A percentile compares a stretch with the other conserved stretches of the same genome.
Evolutionary conservation across 1,140 invertebrate genomes (phyloP).

Genomic region (Venustaconcha ellipsiformis): DNA sequence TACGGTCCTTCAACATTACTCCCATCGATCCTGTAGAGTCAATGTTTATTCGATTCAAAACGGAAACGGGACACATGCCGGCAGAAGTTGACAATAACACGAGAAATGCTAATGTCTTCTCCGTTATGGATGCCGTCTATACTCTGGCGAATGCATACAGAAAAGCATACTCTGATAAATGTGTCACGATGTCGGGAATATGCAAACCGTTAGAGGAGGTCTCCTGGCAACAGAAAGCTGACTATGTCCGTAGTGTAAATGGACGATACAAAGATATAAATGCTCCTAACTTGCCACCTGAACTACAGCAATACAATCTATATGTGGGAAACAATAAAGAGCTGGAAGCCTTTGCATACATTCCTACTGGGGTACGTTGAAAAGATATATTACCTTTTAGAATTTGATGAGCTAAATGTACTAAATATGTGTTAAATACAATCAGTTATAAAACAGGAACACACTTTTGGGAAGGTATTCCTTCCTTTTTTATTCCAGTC

Average conservation of each 20-base stretch:
- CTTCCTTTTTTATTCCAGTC: no score
- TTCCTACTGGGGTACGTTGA: no score
- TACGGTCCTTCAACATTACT: no score
- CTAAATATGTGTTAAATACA: background rate
- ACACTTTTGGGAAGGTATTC: no score
- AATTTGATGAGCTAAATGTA: slow-evolving; percentile 31
- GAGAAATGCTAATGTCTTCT: slow-evolving; percentile 5
- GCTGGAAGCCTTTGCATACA: background rate
- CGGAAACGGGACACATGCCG: no score
- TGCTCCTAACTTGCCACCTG: slow-evolving; percentile 1
- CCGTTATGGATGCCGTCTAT: slow-evolving; percentile 19
- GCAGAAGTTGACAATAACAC: no score
- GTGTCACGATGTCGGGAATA: background rate
- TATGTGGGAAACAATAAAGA: background rate
- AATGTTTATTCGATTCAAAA: no score
- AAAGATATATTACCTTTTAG: slow-evolving; percentile 1
- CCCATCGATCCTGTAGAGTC: no score
- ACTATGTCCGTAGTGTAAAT: slow-evolving; percentile 1
- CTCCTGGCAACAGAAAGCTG: background rate
- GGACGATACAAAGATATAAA: slow-evolving; percentile 23
- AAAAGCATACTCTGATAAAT: background rate
- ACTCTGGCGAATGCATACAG: slow-evolving; percentile 11
- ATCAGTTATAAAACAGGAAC: no score
- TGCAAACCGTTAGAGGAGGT: slow-evolving; percentile 1
- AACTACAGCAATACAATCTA: background rate